phyloP scores from a whole-genome alignment of 1,140 invertebrate genomes.

The Sycophila sp. region DNA sequence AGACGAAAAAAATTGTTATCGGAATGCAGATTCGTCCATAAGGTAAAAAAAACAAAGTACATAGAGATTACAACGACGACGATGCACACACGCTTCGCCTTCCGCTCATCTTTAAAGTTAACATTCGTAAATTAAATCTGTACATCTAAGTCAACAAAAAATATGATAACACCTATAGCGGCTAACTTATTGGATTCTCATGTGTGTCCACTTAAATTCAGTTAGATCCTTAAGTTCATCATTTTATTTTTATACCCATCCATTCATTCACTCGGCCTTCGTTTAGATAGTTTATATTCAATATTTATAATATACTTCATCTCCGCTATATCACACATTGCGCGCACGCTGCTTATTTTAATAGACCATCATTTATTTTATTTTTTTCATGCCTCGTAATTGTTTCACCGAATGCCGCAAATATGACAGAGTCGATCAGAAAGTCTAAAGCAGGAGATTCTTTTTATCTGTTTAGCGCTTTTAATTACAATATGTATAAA shows the following conservation, averaged over 20 bases:
- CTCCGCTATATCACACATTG: slow-evolving; percentile 48
- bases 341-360: slow-evolving; percentile 35
- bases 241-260: slow-evolving; percentile 4
- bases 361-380: slow-evolving; percentile 27
- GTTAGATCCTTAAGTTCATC: slow-evolving; percentile 21
- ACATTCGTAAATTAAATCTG: slow-evolving; percentile 52
- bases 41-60: neutral
- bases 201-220: slow-evolving; percentile 31
- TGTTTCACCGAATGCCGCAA: neutral
- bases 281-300: slow-evolving; percentile 39
- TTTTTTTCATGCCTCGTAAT: neutral
- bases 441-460: slow-evolving; percentile 39
- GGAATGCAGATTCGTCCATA: too few relatives aligned
- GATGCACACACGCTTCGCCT: neutral
- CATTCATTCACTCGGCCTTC: slow-evolving; percentile 25
- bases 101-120: slow-evolving; percentile 42
- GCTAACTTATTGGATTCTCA: slow-evolving; percentile 30
- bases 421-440: slow-evolving; percentile 29
- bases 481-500: slow-evolving; percentile 52
- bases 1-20: too few relatives aligned
- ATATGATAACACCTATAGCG: slow-evolving; percentile 42
- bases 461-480: slow-evolving; percentile 36
- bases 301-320: slow-evolving; percentile 44
- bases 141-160: slow-evolving; percentile 52
- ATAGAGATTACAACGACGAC: slow-evolving; percentile 14